These are phyloP conservation scores for Ariopsis seemanni DNA, from an alignment of 2,113 vertebrate species.

Conservation along the genomic window DNA sequence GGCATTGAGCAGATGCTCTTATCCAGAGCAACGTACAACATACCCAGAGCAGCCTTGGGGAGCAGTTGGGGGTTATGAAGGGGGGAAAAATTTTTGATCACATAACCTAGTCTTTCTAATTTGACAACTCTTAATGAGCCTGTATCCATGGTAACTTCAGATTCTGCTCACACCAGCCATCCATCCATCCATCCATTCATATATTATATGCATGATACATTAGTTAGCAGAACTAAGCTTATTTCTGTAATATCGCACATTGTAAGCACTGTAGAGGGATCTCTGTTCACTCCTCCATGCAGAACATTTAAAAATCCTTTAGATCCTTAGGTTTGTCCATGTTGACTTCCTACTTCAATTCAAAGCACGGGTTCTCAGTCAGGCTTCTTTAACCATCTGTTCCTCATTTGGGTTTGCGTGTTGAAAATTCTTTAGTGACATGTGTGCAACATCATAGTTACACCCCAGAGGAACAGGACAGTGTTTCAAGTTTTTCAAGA, in stretches of 20 bases:
- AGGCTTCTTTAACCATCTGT: background rate
- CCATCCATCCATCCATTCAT: too few relatives aligned
- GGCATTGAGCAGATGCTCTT: too few relatives aligned
- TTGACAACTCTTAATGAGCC: too few relatives aligned
- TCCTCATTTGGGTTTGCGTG: background rate
- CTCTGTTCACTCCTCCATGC: background rate
- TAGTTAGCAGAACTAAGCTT: background rate
- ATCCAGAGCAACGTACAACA: too few relatives aligned
- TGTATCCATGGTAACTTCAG: too few relatives aligned
- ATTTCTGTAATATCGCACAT: background rate
- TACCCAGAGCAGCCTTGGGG: too few relatives aligned
- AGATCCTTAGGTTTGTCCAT: background rate
- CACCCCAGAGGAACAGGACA: background rate
- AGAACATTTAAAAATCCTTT: background rate
- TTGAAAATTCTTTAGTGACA: background rate
- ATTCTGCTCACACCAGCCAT: too few relatives aligned
- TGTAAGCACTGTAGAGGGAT: background rate
- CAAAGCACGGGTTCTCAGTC: background rate
- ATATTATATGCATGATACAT: too few relatives aligned
- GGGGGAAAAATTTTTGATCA: too few relatives aligned
- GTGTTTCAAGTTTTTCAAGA: background rate
- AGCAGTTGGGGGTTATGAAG: too few relatives aligned
- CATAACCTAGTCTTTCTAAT: too few relatives aligned
- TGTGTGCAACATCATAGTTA: background rate
- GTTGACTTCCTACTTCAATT: background rate